Conservation (phyloP, 2,797 vertebrate genomes). For the Micropoecilia bifurca region DNA sequence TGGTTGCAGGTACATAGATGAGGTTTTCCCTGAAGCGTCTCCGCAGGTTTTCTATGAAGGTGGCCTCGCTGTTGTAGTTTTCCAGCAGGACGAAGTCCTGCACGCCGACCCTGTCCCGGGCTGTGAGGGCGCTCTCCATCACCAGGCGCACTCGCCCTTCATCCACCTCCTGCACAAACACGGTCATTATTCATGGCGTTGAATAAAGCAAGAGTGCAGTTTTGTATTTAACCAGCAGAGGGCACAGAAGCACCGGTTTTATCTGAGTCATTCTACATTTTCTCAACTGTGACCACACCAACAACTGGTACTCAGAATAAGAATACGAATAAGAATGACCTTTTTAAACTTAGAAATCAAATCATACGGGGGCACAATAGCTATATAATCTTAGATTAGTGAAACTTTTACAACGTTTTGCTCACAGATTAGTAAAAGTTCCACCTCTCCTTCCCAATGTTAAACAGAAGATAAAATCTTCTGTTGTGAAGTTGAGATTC, state of each 20-base stretch:
- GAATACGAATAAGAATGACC: slow-evolving; percentile 16
- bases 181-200: not conserved
- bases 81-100: slow-evolving; percentile 93
- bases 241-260: slow-evolving; percentile 23
- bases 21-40: slow-evolving; percentile 91
- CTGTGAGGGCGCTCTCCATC: slow-evolving; percentile 91
- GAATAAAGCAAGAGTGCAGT: not conserved
- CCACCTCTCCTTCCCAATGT: slow-evolving; percentile 28
- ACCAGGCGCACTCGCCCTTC: slow-evolving; percentile 79
- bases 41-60: slow-evolving; percentile 90
- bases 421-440: slow-evolving; percentile 8
- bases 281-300: slow-evolving; percentile 16
- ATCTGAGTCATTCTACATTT: not conserved
- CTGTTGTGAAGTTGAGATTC: slow-evolving; percentile 30
- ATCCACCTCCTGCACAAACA: slow-evolving; percentile 68
- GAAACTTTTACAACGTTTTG: too few relatives aligned
- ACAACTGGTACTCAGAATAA: slow-evolving; percentile 29
- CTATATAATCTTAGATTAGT: too few relatives aligned
- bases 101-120: slow-evolving; percentile 89
- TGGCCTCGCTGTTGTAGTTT: slow-evolving; percentile 88
- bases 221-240: slow-evolving; percentile 38
- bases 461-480: slow-evolving; percentile 41
- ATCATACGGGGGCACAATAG: not conserved
- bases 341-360: not conserved
- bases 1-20: slow-evolving; percentile 84